Conservation (phyloP, 1,140 invertebrate species). For the Dendrolimus kikuchii region DNA sequence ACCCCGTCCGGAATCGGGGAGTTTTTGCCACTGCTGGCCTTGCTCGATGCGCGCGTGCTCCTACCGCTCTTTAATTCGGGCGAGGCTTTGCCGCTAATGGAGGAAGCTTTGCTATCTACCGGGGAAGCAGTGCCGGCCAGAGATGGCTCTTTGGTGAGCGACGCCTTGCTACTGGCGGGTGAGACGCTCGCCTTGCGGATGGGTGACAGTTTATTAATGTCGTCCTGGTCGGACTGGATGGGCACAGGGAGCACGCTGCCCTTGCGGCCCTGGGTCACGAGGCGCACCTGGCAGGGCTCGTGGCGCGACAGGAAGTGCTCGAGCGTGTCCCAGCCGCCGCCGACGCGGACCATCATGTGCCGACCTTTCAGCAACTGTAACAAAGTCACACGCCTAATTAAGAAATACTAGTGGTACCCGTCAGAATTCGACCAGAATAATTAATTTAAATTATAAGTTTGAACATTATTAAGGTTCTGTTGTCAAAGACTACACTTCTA, state of each 20-base stretch:
- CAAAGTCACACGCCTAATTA: background rate
- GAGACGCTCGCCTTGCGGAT: constrained; percentile 12
- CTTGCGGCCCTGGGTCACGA: constrained; percentile 70
- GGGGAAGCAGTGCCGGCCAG: constrained; percentile 30
- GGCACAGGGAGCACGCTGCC: constrained; percentile 48
- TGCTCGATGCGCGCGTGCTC: constrained; percentile 21
- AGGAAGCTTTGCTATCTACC: constrained; percentile 36
- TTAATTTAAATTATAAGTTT: no score
- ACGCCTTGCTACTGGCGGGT: constrained; percentile 15
- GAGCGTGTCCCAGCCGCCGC: constrained; percentile 93
- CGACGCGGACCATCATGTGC: constrained; percentile 95
- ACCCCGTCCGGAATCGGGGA: constrained; percentile 25
- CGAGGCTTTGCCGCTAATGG: constrained; percentile 33
- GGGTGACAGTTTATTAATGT: background rate
- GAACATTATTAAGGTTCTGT: no score
- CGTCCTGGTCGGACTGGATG: constrained; percentile 20
- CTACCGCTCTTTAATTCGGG: constrained; percentile 19
- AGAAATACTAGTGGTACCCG: no score
- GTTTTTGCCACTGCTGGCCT: constrained; percentile 27
- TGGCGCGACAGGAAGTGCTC: constrained; percentile 92
- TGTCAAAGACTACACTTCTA: no score
- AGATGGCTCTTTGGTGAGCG: constrained; percentile 13
- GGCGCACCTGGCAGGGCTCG: constrained; percentile 90
- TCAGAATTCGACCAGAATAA: no score
- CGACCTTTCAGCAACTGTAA: constrained; percentile 86